Conservation (phyloP, 2,888 invertebrate genomes). For the Eumacrocentrus americanus region DNA sequence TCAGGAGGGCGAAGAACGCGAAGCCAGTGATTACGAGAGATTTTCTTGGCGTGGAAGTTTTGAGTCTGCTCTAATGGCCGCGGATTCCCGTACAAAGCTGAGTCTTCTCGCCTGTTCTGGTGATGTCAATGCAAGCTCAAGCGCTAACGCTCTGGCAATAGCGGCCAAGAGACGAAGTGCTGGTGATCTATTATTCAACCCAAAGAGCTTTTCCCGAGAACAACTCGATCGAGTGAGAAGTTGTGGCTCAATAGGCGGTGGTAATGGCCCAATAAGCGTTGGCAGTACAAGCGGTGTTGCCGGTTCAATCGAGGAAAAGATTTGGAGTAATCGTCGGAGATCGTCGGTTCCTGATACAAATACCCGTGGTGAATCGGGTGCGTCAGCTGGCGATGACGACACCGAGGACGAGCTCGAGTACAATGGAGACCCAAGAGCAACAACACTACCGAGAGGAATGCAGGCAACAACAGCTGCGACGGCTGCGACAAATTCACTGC, state of each 20-base stretch:
- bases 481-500: conserved; percentile 77
- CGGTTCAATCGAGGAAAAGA: conserved; percentile 58
- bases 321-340: conserved; percentile 58
- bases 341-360: conserved; percentile 60
- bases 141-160: conserved; percentile 71
- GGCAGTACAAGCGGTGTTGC: conserved; percentile 61
- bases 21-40: conserved; percentile 86
- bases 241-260: conserved; percentile 81
- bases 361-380: conserved; percentile 56
- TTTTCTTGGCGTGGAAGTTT: conserved; percentile 93
- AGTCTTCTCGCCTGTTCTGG: conserved; percentile 69
- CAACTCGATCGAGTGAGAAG: conserved; percentile 76
- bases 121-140: conserved; percentile 58
- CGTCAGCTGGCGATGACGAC: conserved; percentile 56
- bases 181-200: conserved; percentile 81
- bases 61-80: conserved; percentile 87
- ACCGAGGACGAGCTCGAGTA: conserved; percentile 58
- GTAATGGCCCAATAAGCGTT: conserved; percentile 67
- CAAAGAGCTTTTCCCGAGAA: conserved; percentile 78
- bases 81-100: conserved; percentile 82
- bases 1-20: conserved; percentile 61
- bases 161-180: conserved; percentile 82
- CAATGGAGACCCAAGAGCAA: conserved; percentile 62
- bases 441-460: conserved; percentile 71
- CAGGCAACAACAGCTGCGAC: conserved; percentile 62